A percentile compares a stretch with the other conserved stretches of the same genome.
phyloP scores from a whole-genome alignment of 2,888 invertebrate genomes.

The Xylophagus ater region DNA sequence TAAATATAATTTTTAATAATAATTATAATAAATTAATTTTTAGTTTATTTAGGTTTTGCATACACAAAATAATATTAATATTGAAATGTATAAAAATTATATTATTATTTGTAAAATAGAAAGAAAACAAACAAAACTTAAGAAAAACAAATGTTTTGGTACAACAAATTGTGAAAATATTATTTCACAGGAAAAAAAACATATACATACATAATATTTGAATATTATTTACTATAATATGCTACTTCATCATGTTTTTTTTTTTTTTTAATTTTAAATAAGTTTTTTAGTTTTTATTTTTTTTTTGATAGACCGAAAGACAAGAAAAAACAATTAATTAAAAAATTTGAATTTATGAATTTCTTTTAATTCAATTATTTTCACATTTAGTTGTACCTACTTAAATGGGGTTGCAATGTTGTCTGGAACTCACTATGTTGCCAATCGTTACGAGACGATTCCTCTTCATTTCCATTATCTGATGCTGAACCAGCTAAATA shows the following conservation, averaged over 20 bases:
- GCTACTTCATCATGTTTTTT: no score
- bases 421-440: constrained; percentile 56
- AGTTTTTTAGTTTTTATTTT: neutral
- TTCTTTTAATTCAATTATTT: constrained; percentile 5
- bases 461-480: constrained; percentile 52
- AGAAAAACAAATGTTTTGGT: constrained; percentile 4
- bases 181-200: no score
- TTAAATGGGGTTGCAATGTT: constrained; percentile 39
- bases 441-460: constrained; percentile 70
- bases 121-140: neutral
- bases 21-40: no score
- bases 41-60: no score
- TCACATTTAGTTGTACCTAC: constrained; percentile 26
- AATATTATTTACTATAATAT: no score
- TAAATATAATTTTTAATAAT: no score
- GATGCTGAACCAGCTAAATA: constrained; percentile 62
- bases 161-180: constrained; percentile 10
- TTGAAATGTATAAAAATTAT: no score
- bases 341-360: neutral
- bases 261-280: neutral
- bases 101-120: no score
- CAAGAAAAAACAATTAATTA: neutral
- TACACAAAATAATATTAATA: no score
- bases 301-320: neutral
- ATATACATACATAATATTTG: no score